A percentile compares a stretch with the other conserved stretches of the same genome.
Evolutionary conservation across 1,140 invertebrate species (phyloP).

Genomic region (Scaptomyza pallida): DNA sequence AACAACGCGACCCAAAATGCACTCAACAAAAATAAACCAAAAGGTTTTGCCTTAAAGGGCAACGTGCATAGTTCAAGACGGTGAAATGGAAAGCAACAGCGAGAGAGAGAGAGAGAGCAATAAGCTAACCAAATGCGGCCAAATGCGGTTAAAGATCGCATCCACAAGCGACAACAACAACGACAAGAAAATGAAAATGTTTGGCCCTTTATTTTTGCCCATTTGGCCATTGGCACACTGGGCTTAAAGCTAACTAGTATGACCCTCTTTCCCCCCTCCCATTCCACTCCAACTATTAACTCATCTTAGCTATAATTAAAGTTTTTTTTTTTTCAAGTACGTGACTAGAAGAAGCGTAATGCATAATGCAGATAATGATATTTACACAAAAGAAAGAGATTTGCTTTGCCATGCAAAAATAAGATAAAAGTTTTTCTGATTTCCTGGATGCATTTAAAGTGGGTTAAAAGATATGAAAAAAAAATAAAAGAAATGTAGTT

Average conservation of each 20-base stretch:
- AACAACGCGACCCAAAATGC: not conserved
- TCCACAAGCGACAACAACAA: constrained; percentile 2
- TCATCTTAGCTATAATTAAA: not conserved
- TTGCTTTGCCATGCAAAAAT: not conserved
- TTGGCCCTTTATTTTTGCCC: constrained; percentile 2
- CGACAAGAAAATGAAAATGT: not conserved
- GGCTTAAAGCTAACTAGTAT: not conserved
- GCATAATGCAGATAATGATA: constrained; percentile 15
- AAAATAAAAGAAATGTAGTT: no score
- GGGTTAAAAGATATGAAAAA: no score
- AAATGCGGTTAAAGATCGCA: constrained; percentile 46
- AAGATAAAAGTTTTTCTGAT: no score
- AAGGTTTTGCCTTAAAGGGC: constrained; percentile 32
- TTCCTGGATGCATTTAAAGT: no score
- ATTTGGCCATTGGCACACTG: constrained; percentile 5
- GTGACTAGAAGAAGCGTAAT: constrained; percentile 6
- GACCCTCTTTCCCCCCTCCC: not conserved
- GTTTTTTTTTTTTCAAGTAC: constrained; percentile 11
- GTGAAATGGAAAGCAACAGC: constrained; percentile 19
- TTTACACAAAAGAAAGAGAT: not conserved
- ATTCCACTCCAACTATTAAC: not conserved
- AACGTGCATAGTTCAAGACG: constrained; percentile 51
- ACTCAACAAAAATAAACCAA: not conserved
- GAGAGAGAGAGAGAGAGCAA: not conserved
- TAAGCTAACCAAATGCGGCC: constrained; percentile 1